Evolutionary conservation across 1,140 invertebrate genomes (phyloP), one percentile per base, ranked within the genome.

Genomic region (Bombus polaris): DNA sequence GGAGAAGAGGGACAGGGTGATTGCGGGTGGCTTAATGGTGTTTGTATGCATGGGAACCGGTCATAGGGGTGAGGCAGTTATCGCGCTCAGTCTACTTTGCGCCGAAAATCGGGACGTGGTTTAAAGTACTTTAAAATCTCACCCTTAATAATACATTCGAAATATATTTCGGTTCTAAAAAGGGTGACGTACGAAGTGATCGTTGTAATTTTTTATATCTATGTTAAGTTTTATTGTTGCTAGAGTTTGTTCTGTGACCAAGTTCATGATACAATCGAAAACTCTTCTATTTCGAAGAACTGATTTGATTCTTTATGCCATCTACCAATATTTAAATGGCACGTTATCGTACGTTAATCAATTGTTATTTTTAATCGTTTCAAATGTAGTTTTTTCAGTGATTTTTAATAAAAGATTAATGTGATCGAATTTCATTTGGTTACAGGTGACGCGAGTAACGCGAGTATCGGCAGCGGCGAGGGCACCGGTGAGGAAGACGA

Each of bases 401-500:
- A 3, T 59, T 5, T 66, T 32, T 18, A 22, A 8, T 2, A 8
- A 6, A 8, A 35, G 22, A 1, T 22, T 68, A 25, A 68, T 8
- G 3, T 25, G 3, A 4, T 37, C 25, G 2, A 13, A 4, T 47
- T 35, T 47, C 8, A 1, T 18, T 80, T 44, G 5, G 12, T 96
- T 96, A 77, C 96, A 98, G 98, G 98, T 96, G 98, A 99, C 95
- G 98, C 98, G 93, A 98, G 98, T 96, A 98, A 99, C 95, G 98
- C 98, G 94, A 98, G 98, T 96, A 98, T 99, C 95, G 98, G 98
- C 81, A 98, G 98, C 91, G 98, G 98, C 70, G 98, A 98, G 94
- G 98, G 98, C 80, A 98, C 98, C 94, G 98, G 98, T 77, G 98
- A 98, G 94, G 98, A 98, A 95, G 98, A 99, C 94, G 98, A 99